phyloP scores from a whole-genome alignment of 2,888 invertebrate genomes.

The Eristalis tenax region DNA sequence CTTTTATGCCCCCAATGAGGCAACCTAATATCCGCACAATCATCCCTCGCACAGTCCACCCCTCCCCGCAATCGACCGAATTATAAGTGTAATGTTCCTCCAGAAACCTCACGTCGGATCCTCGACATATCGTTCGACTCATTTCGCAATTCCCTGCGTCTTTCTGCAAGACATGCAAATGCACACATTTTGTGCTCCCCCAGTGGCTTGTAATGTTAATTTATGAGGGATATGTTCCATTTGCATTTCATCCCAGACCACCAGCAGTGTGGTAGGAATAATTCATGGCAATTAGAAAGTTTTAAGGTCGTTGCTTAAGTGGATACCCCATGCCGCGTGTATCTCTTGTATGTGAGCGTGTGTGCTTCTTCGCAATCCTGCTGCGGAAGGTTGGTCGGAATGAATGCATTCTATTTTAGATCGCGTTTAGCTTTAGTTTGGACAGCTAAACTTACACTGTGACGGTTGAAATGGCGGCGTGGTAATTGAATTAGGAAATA shows the following conservation, averaged over 20 bases:
- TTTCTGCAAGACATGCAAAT: neutral
- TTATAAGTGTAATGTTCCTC: neutral
- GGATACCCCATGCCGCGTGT: neutral
- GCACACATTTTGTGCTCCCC: neutral
- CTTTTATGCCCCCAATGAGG: neutral
- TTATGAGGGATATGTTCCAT: slow-evolving; percentile 10
- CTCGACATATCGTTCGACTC: neutral
- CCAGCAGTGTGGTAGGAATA: neutral
- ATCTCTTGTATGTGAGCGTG: neutral
- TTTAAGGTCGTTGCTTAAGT: neutral
- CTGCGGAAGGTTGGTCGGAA: neutral
- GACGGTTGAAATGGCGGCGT: no score
- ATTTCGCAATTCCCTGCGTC: neutral
- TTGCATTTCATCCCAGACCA: slow-evolving; percentile 8
- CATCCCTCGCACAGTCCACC: neutral
- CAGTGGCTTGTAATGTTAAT: slow-evolving; percentile 8
- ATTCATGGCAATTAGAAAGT: slow-evolving; percentile 22
- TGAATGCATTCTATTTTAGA: no score
- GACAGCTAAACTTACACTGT: neutral
- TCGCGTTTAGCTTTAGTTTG: neutral
- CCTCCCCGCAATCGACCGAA: neutral
- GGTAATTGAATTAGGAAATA: no score
- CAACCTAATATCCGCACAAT: neutral
- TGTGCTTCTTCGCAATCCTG: neutral
- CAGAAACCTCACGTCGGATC: neutral